Evolutionary conservation across 1,140 invertebrate genomes (phyloP), one percentile per base, ranked within the genome.

Genomic region (Chrysoperla carnea): DNA sequence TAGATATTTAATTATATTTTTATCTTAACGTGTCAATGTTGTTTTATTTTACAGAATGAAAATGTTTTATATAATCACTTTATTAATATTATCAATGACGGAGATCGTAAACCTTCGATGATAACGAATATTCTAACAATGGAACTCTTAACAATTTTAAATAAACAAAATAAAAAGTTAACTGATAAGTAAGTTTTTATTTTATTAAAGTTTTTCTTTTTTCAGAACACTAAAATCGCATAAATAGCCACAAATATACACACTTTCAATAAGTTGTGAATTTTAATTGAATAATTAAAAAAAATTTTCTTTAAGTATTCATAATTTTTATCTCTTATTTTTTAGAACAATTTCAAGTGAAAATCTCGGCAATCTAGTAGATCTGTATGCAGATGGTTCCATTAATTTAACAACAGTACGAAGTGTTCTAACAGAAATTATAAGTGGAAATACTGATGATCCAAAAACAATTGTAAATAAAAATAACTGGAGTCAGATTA

Each of bases 111-210:
- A 41, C 63, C 72, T 11, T 70, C 69, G 50, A 57, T 72, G 45
- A 57, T 78, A 3, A 70, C 73, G 2, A 80, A 82, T 58, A 61
- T 84, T 45, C 53, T 86, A 36, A 62, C 78, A 4, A 78, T 73
- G 46, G 72, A 81, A 39, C 52, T 84, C 12, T 44, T 81, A 8
- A 66, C 66, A 29, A 62, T 74, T 49, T 52, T 83, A 37, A 70
- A 84, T 53, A 73, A 79, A 52, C 56, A 67, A 28, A 69, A 76
- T 46, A 46, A 78, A 6, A 50, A 70, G 48, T 36, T 75, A 1
- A 59, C 70, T 8, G 52, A 72, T 46, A 69, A 73, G 72, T 75
- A 64, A 58, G 51, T 61, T 41, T n/a, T 44, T 41, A 45, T 37
- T 46, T 15, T 38, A 36, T 45, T 12, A 48, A 44, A 6, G 13